phyloP scores from a whole-genome alignment of 2,797 vertebrate genomes.

The Sarcophilus harrisii region DNA sequence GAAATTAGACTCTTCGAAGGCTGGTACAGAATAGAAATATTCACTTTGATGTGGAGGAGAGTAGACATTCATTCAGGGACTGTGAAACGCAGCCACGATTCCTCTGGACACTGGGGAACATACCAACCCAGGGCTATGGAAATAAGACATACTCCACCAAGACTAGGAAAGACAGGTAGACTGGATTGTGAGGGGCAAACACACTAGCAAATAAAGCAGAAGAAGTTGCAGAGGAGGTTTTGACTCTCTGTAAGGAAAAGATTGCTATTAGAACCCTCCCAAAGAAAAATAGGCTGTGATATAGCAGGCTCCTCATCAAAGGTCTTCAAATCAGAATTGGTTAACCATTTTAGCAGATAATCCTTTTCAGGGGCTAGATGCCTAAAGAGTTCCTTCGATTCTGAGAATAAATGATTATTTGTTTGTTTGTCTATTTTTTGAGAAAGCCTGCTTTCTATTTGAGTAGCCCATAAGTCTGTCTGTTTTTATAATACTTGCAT shows the following conservation, averaged over 20 bases:
- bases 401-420: not conserved
- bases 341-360: not conserved
- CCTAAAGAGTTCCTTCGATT: not conserved
- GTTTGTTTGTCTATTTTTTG: not conserved
- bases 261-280: not conserved
- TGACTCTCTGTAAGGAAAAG: not conserved
- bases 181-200: not conserved
- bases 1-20: too few species aligned
- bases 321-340: not conserved
- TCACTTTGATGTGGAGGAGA: not conserved
- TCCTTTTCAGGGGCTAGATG: not conserved
- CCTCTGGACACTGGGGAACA: not conserved
- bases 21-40: too few species aligned
- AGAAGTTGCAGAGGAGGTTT: not conserved
- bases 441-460: not conserved
- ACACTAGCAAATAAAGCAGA: not conserved
- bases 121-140: not conserved
- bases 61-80: not conserved
- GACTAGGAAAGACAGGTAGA: not conserved
- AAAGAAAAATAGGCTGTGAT: not conserved
- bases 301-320: not conserved
- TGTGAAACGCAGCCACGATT: not conserved
- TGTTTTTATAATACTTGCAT: not conserved
- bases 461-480: not conserved
- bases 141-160: not conserved